Evolutionary conservation across 2,888 invertebrate species (phyloP).

Genomic region (Steinernema carpocapsae): DNA sequence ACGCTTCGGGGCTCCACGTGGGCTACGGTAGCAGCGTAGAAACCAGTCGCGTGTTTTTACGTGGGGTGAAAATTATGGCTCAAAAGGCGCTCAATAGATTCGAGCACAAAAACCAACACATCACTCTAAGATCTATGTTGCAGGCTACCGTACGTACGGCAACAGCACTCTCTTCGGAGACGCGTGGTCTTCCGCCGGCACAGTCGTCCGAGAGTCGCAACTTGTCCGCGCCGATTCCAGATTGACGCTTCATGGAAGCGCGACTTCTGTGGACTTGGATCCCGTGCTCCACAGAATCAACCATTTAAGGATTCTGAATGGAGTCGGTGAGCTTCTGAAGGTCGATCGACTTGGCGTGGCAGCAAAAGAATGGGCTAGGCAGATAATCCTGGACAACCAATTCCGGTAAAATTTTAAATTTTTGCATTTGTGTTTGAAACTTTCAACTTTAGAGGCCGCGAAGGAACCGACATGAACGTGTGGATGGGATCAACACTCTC

Average conservation of each 20-base stretch:
- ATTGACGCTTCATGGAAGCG: neutral
- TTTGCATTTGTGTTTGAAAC: neutral
- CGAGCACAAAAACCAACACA: neutral
- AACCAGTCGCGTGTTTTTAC: too few relatives aligned
- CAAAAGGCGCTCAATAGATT: neutral
- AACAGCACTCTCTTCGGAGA: constrained; percentile 15
- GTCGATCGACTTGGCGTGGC: neutral
- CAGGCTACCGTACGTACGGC: constrained; percentile 23
- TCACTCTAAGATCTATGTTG: neutral
- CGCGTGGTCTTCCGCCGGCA: constrained; percentile 4
- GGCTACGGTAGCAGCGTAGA: too few relatives aligned
- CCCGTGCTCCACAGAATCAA: neutral
- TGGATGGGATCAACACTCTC: neutral
- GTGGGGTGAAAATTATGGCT: too few relatives aligned
- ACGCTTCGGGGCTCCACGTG: too few relatives aligned
- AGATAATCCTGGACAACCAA: constrained; percentile 20
- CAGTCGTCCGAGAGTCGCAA: constrained; percentile 1
- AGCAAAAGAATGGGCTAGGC: neutral
- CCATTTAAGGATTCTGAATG: neutral
- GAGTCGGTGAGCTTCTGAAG: neutral
- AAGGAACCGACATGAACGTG: constrained; percentile 26
- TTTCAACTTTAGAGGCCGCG: neutral
- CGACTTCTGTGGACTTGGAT: neutral
- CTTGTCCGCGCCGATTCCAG: neutral
- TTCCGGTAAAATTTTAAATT: neutral